Evolutionary conservation across 2,888 invertebrate species (phyloP).

Genomic region (Ichneumon xanthorius): DNA sequence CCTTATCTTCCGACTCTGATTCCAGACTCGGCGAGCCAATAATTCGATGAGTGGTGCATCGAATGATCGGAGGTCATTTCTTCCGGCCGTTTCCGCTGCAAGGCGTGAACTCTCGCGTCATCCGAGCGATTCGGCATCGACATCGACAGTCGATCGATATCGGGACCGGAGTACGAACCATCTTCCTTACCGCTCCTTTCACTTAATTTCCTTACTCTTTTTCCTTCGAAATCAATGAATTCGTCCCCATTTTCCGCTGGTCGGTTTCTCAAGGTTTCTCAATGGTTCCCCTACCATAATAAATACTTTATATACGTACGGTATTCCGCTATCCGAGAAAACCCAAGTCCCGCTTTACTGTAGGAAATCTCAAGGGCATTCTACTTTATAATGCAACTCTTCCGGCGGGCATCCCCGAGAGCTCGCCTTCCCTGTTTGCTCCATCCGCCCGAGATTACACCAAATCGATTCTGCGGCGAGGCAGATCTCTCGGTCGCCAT

Average conservation of each 20-base stretch:
- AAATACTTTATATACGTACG: slow-evolving; percentile 26
- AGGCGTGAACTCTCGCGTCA: slow-evolving; percentile 29
- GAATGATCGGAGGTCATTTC: slow-evolving; percentile 14
- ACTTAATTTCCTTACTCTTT: slow-evolving; percentile 39
- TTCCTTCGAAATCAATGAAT: slow-evolving; percentile 36
- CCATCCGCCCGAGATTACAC: slow-evolving; percentile 65
- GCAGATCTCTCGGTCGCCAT: slow-evolving; percentile 10
- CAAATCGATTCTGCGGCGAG: slow-evolving; percentile 63
- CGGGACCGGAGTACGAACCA: slow-evolving; percentile 49
- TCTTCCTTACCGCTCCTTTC: slow-evolving; percentile 53
- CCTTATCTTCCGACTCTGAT: slow-evolving; percentile 16
- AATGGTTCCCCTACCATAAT: slow-evolving; percentile 34
- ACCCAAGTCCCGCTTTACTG: slow-evolving; percentile 62
- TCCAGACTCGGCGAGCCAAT: slow-evolving; percentile 61
- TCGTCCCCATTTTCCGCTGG: slow-evolving; percentile 54
- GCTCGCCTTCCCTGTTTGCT: slow-evolving; percentile 46
- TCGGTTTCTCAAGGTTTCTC: slow-evolving; percentile 19
- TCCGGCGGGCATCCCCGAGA: slow-evolving; percentile 63
- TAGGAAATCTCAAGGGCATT: slow-evolving; percentile 72
- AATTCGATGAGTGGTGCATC: slow-evolving; percentile 65
- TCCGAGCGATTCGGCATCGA: slow-evolving; percentile 69
- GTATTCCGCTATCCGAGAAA: slow-evolving; percentile 45
- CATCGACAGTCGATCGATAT: slow-evolving; percentile 73
- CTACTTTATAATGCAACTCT: slow-evolving; percentile 77
- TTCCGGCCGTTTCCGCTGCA: neutral